phyloP scores from a whole-genome alignment of 2,113 vertebrate genomes.

The Apteryx owenii region DNA sequence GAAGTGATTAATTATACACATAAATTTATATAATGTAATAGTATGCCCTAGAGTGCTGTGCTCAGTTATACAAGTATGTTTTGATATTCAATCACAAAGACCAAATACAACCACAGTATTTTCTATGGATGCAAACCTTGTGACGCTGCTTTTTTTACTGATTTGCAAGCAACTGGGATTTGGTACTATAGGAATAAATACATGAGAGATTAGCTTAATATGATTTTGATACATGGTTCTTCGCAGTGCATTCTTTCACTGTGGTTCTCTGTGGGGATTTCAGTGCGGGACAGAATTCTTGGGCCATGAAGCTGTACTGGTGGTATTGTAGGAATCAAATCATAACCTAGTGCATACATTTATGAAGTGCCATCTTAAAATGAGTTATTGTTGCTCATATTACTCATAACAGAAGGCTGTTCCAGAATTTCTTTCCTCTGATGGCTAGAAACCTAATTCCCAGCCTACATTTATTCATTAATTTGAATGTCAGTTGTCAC shows the following conservation, averaged over 20 bases:
- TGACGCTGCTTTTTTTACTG: background rate
- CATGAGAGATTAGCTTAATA: background rate
- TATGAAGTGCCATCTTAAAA: background rate
- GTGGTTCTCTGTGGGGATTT: background rate
- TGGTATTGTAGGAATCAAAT: background rate
- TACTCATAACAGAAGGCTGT: background rate
- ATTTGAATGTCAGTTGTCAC: background rate
- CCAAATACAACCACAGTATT: background rate
- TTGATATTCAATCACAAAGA: background rate
- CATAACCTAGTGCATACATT: rapidly evolving
- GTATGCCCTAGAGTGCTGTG: background rate
- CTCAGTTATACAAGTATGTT: background rate
- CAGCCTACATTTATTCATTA: background rate
- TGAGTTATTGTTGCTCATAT: background rate
- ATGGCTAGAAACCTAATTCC: background rate
- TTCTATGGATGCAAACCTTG: background rate
- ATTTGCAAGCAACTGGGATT: background rate
- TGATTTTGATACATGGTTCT: background rate
- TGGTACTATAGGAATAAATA: background rate
- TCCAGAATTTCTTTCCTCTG: background rate
- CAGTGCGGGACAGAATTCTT: background rate
- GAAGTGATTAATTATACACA: background rate
- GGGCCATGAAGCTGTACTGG: background rate
- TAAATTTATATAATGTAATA: background rate
- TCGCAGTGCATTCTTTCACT: background rate